Evolutionary conservation across 64 coral and sea anemone species (phyloP), one percentile per base, ranked within the genome.

Genomic region (Pocillopora verrucosa): DNA sequence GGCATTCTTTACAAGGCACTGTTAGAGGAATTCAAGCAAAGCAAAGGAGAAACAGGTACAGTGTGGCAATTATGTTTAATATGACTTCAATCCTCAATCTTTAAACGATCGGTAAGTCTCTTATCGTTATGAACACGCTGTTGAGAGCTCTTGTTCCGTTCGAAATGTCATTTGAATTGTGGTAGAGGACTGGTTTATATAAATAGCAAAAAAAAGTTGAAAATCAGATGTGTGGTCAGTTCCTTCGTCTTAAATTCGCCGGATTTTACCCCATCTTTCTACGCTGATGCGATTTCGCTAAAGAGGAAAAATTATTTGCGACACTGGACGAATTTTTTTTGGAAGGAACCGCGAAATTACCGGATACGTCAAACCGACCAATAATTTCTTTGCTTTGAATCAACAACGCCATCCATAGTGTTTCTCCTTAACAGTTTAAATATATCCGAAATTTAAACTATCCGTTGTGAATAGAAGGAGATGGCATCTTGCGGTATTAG

Each of bases 1-100:
- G 94, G 94, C 0, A 88, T 95, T 58, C 37, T 95, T 38, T 95
- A 88, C 85, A 95, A 86, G 63, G 72, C 86, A 16, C 68, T 95
- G 56, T 72, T 95, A 13, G 57, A 26, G 17, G 89, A 95, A 92
- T 95, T 89, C 75, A 84, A 86, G 60, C 56, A 83, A 83, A 78
- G 79, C 11, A 95, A 95, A 83, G 89, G 94, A 58, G 94, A 91
- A 20, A 95, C 94, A 95, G 90, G 94, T 95, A 74, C 3, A 51
- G 7, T 34, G 0, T 22, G 61, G 16, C 6, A 3, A 59, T 81
- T 81, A 36, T 25, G 35, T 9, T 3, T 26, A 77, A 41, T 51
- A 56, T 70, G 20, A 51, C 41, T 51, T 51, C 41, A 51, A 51
- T 51, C 22, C 10, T 70, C 67, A 10, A 63, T 13, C 12, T 26